Evolutionary conservation across 2,888 invertebrate species (phyloP), one percentile per base, ranked within the genome.

Genomic region (Sminthurides aquaticus): DNA sequence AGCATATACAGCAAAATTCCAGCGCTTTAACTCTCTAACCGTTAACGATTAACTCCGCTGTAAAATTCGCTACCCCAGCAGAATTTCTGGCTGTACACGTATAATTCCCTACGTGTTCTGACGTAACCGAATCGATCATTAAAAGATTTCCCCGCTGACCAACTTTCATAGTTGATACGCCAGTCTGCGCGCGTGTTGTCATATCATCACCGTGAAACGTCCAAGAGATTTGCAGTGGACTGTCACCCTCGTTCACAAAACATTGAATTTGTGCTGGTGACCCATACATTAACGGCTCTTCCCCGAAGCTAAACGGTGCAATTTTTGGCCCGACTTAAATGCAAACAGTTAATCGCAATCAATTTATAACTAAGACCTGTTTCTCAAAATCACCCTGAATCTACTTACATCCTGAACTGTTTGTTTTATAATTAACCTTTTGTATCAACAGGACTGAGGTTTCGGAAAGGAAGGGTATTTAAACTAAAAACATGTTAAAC

Each of bases 51-150:
- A 73, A 56, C 48, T 70, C 69, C 74, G 87, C 84, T 57, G 85
- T 83, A 76, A 85, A 84, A 79, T 84, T 85, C 72, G 84, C 82
- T 74, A 81, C 82, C 71, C 89, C 90, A 54, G 87, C 89, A 76
- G 79, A 81, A 79, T 90, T 90, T 72, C 81, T 82, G 26, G 88
- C 90, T 64, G 85, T 83, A 77, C 90, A 90, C 52, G 87, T 88
- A 76, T 88, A 90, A 77, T 85, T 91, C 64, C 88, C 88, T 54
- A 90, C 80, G 26, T 69, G 72, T 18, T 18, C 26, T 18, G 59
- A 62, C 22, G 67, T 64, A 11, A 69, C 62, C 3, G 62, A 57
- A 20, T 67, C 49, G 54, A 69, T 69, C 69, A 83, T 84, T 64
- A 89, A 79, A 64, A 85, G 79, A 70, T 86, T 84, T 67, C 82